Percentiles rank a stretch among this genome's conserved stretches.
phyloP scores from a whole-genome alignment of 2,888 invertebrate species.

The Cryptus armator region DNA sequence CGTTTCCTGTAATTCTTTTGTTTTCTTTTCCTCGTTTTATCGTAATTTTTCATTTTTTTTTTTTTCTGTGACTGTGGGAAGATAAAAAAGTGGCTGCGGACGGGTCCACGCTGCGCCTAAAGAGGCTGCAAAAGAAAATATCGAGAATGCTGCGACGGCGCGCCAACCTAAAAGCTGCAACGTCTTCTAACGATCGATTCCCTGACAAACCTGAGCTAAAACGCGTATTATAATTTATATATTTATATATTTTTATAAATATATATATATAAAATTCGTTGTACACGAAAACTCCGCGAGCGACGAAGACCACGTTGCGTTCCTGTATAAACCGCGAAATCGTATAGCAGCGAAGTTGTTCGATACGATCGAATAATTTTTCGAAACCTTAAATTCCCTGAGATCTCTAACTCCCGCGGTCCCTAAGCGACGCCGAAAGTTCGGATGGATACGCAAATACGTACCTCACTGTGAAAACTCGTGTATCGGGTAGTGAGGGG shows the following conservation, averaged over 20 bases:
- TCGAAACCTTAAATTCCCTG: conserved; percentile 40
- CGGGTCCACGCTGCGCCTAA: conserved; percentile 83
- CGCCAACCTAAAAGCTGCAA: conserved; percentile 82
- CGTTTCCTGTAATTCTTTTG: conserved; percentile 28
- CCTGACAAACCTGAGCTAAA: conserved; percentile 65
- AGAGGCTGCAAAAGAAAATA: conserved; percentile 83
- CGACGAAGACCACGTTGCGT: conserved; percentile 19
- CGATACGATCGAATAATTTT: neutral
- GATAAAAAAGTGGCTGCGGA: conserved; percentile 55
- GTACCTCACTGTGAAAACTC: conserved; percentile 79
- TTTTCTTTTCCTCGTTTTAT: conserved; percentile 12
- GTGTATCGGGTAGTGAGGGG: conserved; percentile 17
- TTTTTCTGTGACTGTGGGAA: conserved; percentile 58
- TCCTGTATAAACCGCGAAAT: conserved; percentile 54
- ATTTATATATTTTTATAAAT: neutral
- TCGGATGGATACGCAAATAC: conserved; percentile 82
- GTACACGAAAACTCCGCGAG: neutral
- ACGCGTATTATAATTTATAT: conserved; percentile 18
- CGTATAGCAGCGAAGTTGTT: neutral
- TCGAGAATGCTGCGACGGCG: conserved; percentile 73
- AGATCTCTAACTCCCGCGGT: conserved; percentile 73
- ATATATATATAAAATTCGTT: neutral
- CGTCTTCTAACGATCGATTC: conserved; percentile 76
- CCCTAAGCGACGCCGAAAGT: conserved; percentile 81
- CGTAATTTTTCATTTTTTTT: neutral